phyloP scores from a whole-genome alignment of 2,888 invertebrate species.

The Anticlea derivata region DNA sequence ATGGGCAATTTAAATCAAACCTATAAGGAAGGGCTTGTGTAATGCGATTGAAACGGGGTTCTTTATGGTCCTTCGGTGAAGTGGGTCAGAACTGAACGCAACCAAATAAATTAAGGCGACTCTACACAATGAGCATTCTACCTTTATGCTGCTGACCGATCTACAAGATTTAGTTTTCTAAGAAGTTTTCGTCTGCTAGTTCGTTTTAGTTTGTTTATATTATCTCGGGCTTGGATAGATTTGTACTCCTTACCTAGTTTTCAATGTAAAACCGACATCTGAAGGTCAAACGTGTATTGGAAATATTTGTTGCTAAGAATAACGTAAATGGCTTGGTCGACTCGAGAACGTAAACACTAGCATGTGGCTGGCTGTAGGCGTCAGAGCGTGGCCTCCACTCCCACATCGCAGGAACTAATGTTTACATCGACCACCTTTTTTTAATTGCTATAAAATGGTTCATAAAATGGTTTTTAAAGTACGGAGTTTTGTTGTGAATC shows the following conservation, averaged over 20 bases:
- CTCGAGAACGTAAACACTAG: slow-evolving; percentile 61
- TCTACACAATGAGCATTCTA: slow-evolving; percentile 38
- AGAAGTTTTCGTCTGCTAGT: slow-evolving; percentile 9
- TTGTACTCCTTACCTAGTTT: slow-evolving; percentile 15
- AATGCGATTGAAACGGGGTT: slow-evolving; percentile 51
- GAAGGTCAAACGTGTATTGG: slow-evolving; percentile 32
- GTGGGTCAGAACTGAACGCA: slow-evolving; percentile 72
- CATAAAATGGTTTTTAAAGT: no score
- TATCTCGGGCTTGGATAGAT: slow-evolving; percentile 15
- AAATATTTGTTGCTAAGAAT: slow-evolving; percentile 55
- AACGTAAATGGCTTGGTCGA: slow-evolving; percentile 46
- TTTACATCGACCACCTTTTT: slow-evolving; percentile 60
- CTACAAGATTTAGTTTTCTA: slow-evolving; percentile 3
- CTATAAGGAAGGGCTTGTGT: slow-evolving; percentile 39
- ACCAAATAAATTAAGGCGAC: slow-evolving; percentile 64
- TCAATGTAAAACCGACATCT: slow-evolving; percentile 22
- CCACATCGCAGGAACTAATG: slow-evolving; percentile 71
- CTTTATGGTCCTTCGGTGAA: slow-evolving; percentile 64
- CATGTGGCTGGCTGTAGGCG: slow-evolving; percentile 57
- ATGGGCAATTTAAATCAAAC: slow-evolving; percentile 33
- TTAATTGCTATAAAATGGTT: slow-evolving; percentile 47
- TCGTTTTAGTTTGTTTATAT: slow-evolving; percentile 16
- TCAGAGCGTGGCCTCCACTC: slow-evolving; percentile 62
- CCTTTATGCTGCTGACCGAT: slow-evolving; percentile 18
- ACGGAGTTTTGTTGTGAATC: slow-evolving; percentile 36